phyloP scores from a whole-genome alignment of 1,140 invertebrate species.

The Cyphomyrmex costatus region DNA sequence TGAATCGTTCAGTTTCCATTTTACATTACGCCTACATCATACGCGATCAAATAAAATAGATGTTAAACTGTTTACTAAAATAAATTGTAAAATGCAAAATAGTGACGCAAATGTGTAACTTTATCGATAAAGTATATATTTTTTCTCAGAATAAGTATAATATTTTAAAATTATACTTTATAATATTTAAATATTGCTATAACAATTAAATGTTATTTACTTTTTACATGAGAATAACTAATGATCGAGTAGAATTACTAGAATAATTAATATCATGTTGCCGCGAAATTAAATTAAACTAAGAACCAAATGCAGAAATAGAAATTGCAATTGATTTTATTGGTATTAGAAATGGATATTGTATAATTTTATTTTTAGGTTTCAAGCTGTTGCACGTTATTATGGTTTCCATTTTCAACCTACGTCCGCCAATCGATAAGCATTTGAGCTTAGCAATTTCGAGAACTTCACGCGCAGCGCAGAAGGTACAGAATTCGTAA shows the following conservation, averaged over 20 bases:
- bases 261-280: not conserved
- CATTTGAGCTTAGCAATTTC: slow-evolving; percentile 23
- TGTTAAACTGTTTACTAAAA: slow-evolving; percentile 24
- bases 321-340: not conserved
- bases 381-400: not conserved
- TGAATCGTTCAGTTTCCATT: slow-evolving; percentile 59
- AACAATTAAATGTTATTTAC: not conserved
- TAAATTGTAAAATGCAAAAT: slow-evolving; percentile 10
- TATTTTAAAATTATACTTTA: not conserved
- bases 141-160: not conserved
- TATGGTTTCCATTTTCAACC: slow-evolving; percentile 34
- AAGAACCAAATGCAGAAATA: not conserved
- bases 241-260: not conserved
- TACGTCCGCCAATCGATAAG: slow-evolving; percentile 31
- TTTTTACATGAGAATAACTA: not conserved
- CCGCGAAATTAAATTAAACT: not conserved
- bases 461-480: slow-evolving; percentile 20
- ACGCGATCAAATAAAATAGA: slow-evolving; percentile 33
- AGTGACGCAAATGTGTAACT: not conserved
- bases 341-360: slow-evolving; percentile 3
- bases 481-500: slow-evolving; percentile 10
- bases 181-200: not conserved
- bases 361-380: slow-evolving; percentile 12
- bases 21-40: slow-evolving; percentile 43
- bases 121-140: not conserved